These are phyloP conservation scores for Argynnis bischoffii DNA, from an alignment of 2,888 invertebrate genomes.

Conservation along the genomic window DNA sequence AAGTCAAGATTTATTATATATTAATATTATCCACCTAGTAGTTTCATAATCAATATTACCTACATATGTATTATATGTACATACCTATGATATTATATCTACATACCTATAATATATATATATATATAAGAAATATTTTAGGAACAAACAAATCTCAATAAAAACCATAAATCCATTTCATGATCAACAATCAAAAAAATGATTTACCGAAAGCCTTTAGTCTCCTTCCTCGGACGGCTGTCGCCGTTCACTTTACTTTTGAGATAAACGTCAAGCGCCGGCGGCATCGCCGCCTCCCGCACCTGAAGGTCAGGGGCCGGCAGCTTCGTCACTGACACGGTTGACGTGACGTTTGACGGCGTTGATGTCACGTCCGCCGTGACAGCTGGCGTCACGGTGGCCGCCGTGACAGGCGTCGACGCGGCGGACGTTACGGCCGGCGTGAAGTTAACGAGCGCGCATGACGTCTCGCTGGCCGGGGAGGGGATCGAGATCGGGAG, in stretches of 20 bases:
- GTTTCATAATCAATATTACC: too few species aligned
- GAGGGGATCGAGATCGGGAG: conserved; percentile 31
- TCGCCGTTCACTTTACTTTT: conserved; percentile 58
- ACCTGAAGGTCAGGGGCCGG: conserved; percentile 27
- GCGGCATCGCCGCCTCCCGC: conserved; percentile 37
- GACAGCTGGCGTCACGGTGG: conserved; percentile 1
- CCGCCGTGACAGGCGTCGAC: conserved; percentile 38
- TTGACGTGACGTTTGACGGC: conserved; percentile 39
- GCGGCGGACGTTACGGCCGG: conserved; percentile 42
- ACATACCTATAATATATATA: too few species aligned
- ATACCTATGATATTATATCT: too few species aligned
- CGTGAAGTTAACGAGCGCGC: conserved; percentile 27
- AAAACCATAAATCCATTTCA: neutral
- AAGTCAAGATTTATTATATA: too few species aligned
- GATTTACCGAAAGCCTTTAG: conserved; percentile 71
- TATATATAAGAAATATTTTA: neutral
- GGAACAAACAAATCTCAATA: neutral
- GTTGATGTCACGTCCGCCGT: conserved; percentile 36
- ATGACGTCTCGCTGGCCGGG: conserved; percentile 39
- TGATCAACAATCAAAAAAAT: neutral
- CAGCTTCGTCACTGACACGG: conserved; percentile 23
- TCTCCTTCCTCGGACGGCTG: conserved; percentile 67
- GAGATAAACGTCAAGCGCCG: conserved; percentile 45
- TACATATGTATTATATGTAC: too few species aligned
- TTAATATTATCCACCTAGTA: too few species aligned